phyloP scores from a whole-genome alignment of 2,888 invertebrate species.

The Drosophila kanekoi region DNA sequence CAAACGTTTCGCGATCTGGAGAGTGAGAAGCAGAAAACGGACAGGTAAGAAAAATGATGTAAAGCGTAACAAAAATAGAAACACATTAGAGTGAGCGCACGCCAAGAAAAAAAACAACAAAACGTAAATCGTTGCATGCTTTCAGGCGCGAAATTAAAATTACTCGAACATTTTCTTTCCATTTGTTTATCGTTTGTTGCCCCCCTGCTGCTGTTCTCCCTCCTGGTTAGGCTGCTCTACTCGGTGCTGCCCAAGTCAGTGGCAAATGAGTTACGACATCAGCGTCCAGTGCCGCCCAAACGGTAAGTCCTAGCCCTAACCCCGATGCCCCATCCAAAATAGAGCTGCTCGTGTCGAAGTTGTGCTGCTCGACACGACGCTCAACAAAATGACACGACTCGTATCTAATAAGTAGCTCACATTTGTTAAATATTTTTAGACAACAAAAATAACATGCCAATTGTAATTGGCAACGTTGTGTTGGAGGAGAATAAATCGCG shows the following conservation, averaged over 20 bases:
- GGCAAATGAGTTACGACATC: conserved; percentile 96
- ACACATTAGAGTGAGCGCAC: conserved; percentile 49
- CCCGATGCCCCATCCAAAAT: conserved; percentile 2
- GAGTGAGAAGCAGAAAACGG: conserved; percentile 97
- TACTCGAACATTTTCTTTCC: conserved; percentile 59
- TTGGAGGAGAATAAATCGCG: background rate
- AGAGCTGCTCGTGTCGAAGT: conserved; percentile 1
- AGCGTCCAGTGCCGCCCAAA: conserved; percentile 94
- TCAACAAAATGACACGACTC: background rate
- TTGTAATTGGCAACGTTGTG: no score
- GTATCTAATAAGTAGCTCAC: background rate
- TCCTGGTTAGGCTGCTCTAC: conserved; percentile 91
- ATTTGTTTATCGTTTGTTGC: conserved; percentile 58
- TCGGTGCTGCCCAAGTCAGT: conserved; percentile 97
- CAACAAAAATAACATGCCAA: background rate
- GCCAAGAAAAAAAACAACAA: conserved; percentile 7
- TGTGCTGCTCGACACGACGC: background rate
- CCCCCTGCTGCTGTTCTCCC: conserved; percentile 13
- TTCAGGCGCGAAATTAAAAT: conserved; percentile 67
- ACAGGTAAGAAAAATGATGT: conserved; percentile 88
- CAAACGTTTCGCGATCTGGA: conserved; percentile 97
- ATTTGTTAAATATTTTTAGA: no score
- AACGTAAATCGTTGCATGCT: conserved; percentile 47
- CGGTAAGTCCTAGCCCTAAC: conserved; percentile 86
- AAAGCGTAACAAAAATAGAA: conserved; percentile 39